A percentile compares a stretch with the other conserved stretches of the same genome.
These are phyloP conservation scores for Falco naumanni DNA, from an alignment of 2,797 vertebrate species.

Conservation along the genomic window DNA sequence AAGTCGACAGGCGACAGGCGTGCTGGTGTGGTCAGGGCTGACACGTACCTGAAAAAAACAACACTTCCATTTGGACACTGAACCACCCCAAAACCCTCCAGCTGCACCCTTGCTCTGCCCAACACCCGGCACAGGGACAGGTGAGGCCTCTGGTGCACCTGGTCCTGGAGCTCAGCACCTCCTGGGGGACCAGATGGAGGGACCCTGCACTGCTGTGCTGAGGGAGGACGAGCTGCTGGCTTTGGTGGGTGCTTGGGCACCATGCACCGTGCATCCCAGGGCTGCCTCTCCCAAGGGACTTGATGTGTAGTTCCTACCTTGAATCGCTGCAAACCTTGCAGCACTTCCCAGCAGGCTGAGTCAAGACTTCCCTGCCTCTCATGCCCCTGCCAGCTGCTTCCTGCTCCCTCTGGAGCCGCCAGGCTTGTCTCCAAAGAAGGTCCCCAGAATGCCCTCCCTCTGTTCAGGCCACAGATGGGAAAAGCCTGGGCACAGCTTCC, in stretches of 20 bases:
- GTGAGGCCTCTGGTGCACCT: accelerated
- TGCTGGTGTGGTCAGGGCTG: conserved; percentile 95
- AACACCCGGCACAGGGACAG: accelerated
- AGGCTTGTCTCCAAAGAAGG: neutral
- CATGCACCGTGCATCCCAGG: no score
- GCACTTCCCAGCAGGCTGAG: neutral
- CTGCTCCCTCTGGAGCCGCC: neutral
- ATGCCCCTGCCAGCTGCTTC: neutral
- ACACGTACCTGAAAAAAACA: conserved; percentile 88
- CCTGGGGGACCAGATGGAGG: neutral
- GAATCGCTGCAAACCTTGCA: neutral
- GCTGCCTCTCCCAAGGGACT: neutral
- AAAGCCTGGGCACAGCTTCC: neutral
- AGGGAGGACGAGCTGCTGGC: neutral
- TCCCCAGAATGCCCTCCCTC: neutral
- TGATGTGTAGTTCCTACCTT: accelerated
- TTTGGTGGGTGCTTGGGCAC: neutral
- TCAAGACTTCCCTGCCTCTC: neutral
- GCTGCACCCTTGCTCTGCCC: accelerated
- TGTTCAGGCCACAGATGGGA: neutral
- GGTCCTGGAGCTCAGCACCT: neutral
- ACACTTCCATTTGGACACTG: neutral
- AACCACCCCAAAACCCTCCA: neutral
- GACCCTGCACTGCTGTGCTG: neutral
- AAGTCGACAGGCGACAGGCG: conserved; percentile 96